These are phyloP conservation scores for Pseudomyrmex gracilis DNA, from an alignment of 1,140 invertebrate species.

Conservation along the genomic window DNA sequence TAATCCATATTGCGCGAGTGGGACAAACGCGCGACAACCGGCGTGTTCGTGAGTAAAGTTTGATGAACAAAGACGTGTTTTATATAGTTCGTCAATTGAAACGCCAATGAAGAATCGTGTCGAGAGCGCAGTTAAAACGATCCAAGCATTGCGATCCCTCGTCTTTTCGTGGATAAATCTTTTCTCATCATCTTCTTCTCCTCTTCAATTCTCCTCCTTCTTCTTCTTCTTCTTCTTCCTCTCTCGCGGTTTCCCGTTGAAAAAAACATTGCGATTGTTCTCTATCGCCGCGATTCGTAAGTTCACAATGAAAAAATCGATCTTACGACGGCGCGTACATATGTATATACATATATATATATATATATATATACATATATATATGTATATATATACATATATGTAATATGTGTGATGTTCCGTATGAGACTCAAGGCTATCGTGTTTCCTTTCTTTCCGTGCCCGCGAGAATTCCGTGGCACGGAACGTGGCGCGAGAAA, in stretches of 20 bases:
- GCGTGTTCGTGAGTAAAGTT: conserved; percentile 5
- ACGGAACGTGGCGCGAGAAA: conserved; percentile 61
- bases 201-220: neutral
- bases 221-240: neutral
- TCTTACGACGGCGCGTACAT: conserved; percentile 22
- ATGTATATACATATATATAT: neutral
- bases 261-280: conserved; percentile 4
- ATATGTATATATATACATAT: too few relatives aligned
- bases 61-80: conserved; percentile 9
- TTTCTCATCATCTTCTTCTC: neutral
- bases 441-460: conserved; percentile 61
- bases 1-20: conserved; percentile 32
- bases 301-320: conserved; percentile 9
- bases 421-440: conserved; percentile 46
- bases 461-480: conserved; percentile 52
- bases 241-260: too few relatives aligned
- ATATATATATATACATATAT: neutral
- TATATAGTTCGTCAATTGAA: neutral
- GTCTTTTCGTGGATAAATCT: too few relatives aligned
- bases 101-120: conserved; percentile 14
- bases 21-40: conserved; percentile 25
- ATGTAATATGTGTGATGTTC: conserved; percentile 22
- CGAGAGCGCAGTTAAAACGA: neutral
- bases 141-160: conserved; percentile 11
- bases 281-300: conserved; percentile 27